Percentiles rank a stretch among this genome's conserved stretches.
These are phyloP conservation scores for Periparus ater DNA, from an alignment of 2,797 vertebrate species.

Conservation along the genomic window DNA sequence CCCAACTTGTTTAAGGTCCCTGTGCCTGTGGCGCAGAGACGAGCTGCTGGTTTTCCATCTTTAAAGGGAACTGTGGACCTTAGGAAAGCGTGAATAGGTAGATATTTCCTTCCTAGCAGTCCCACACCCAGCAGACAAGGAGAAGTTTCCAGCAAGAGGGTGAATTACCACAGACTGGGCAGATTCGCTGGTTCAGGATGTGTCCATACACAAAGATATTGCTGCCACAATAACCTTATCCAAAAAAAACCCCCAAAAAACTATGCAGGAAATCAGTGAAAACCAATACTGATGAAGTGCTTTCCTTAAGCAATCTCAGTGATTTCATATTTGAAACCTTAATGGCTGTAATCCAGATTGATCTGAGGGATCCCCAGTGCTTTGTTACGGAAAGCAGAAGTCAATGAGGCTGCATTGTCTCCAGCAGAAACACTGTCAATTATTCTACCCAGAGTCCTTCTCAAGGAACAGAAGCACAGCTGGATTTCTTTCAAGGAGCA, in stretches of 20 bases:
- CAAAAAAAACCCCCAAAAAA: not conserved
- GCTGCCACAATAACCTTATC: not conserved
- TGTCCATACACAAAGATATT: not conserved
- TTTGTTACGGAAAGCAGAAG: not conserved
- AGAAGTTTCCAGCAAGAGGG: not conserved
- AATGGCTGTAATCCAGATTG: not conserved
- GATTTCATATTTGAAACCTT: not conserved
- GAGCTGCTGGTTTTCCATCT: not conserved
- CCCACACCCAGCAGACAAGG: rapidly evolving
- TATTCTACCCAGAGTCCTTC: not conserved
- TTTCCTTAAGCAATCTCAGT: not conserved
- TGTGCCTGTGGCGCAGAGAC: rapidly evolving
- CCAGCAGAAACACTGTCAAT: not conserved
- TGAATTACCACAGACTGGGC: not conserved
- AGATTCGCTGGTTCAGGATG: rapidly evolving
- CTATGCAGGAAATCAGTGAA: not conserved
- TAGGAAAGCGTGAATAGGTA: not conserved
- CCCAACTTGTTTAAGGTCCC: not conserved
- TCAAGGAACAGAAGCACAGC: not conserved
- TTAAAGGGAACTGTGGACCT: not conserved
- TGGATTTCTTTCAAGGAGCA: not conserved
- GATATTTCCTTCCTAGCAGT: not conserved
- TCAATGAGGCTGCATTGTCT: not conserved
- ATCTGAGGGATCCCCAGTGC: not conserved
- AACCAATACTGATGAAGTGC: not conserved